Evolutionary conservation across 2,888 invertebrate genomes (phyloP).

Genomic region (Agrochola lota): DNA sequence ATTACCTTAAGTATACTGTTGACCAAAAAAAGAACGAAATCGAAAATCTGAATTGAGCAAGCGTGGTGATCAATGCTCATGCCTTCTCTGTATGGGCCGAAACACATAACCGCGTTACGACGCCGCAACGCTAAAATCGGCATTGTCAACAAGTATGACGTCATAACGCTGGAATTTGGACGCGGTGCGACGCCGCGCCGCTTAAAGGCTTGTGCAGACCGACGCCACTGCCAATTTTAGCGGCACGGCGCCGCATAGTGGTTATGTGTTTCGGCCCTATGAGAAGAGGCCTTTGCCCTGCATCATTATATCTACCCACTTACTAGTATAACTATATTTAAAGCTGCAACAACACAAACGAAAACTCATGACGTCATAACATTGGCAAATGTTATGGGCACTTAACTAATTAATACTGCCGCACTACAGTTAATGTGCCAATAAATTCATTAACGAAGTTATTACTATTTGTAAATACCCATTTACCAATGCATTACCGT

Average conservation of each 20-base stretch:
- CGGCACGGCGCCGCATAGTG: too few relatives aligned
- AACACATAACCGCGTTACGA: too few relatives aligned
- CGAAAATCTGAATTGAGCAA: neutral
- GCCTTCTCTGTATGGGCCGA: neutral
- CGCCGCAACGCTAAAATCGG: too few relatives aligned
- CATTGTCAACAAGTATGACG: too few relatives aligned
- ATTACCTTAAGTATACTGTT: too few relatives aligned
- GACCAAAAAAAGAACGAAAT: too few relatives aligned
- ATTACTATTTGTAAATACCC: neutral
- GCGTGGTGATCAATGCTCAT: neutral
- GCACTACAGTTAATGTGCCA: conserved; percentile 3
- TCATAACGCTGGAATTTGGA: too few relatives aligned
- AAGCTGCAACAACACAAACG: neutral
- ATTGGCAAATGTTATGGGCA: neutral
- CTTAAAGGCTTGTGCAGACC: too few relatives aligned
- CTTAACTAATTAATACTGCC: conserved; percentile 12
- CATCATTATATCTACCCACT: neutral
- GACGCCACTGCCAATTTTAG: too few relatives aligned
- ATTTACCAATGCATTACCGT: neutral
- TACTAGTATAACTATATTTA: neutral
- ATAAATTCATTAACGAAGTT: conserved; percentile 10
- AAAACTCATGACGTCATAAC: neutral
- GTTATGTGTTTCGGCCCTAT: too few relatives aligned
- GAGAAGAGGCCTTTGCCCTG: neutral
- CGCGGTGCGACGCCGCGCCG: too few relatives aligned